Conservation (phyloP, 2,797 vertebrate genomes). For the Premnoplex brunnescens region DNA sequence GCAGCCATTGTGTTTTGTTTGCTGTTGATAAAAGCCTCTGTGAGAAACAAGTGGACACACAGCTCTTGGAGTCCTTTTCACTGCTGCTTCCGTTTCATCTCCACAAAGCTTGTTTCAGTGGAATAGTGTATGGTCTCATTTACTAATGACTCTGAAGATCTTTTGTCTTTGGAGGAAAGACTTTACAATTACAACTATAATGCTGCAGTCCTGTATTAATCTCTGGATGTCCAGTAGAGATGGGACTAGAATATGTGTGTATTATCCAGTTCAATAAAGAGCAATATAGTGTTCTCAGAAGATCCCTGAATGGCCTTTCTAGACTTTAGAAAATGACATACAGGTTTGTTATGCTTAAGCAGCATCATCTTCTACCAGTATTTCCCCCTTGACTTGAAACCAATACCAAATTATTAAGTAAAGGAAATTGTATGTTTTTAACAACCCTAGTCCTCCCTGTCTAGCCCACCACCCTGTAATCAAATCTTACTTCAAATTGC, state of each 20-base stretch:
- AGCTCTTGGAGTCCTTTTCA: accelerated
- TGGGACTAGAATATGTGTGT: neutral
- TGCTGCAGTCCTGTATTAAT: slow-evolving; percentile 6
- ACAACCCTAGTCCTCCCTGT: neutral
- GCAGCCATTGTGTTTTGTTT: neutral
- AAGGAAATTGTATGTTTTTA: neutral
- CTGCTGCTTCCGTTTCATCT: neutral
- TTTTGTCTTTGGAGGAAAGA: neutral
- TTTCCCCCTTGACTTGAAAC: neutral
- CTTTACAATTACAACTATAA: slow-evolving; percentile 1
- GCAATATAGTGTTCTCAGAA: neutral
- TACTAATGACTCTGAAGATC: neutral
- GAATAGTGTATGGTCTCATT: neutral
- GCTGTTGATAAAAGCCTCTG: neutral
- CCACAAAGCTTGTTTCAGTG: neutral
- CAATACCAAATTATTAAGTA: neutral
- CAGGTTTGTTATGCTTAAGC: neutral
- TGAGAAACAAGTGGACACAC: neutral
- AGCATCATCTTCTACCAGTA: neutral
- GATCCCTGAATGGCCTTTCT: neutral
- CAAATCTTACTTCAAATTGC: neutral
- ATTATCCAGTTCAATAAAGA: neutral
- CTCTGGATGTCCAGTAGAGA: neutral
- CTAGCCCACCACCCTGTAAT: neutral
- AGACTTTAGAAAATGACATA: neutral